Conservation (phyloP, 64 coral and sea anemone species). For the Acropora tenuis region DNA sequence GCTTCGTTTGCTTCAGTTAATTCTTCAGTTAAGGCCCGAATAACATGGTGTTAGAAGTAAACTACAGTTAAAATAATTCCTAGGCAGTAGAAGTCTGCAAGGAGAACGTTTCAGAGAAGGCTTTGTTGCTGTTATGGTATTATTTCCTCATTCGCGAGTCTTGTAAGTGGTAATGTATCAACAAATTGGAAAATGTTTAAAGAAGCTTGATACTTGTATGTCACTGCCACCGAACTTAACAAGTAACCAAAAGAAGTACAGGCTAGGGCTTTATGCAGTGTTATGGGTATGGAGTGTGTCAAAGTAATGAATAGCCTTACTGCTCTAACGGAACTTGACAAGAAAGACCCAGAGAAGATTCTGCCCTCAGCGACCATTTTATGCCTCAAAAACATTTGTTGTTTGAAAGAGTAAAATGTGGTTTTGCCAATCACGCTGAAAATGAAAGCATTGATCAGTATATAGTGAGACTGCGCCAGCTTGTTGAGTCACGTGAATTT, state of each 20-base stretch:
- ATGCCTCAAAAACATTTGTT: constrained; percentile 53
- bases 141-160: no score
- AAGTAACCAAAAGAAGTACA: constrained; percentile 42
- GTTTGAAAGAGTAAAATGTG: constrained; percentile 5
- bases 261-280: constrained; percentile 43
- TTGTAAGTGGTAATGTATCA: background rate
- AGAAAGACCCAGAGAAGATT: constrained; percentile 46
- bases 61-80: no score
- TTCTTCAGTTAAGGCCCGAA: no score
- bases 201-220: constrained; percentile 51
- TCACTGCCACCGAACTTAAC: constrained; percentile 38
- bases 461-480: background rate
- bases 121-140: no score
- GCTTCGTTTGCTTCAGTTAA: no score
- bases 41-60: no score
- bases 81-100: no score
- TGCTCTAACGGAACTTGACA: constrained; percentile 37
- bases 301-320: constrained; percentile 71
- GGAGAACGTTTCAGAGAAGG: no score
- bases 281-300: constrained; percentile 61
- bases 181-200: constrained; percentile 59
- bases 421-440: constrained; percentile 2
- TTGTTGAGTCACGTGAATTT: background rate
- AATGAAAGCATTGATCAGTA: background rate
- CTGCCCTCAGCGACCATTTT: constrained; percentile 57